Evolutionary conservation across 2,113 vertebrate species (phyloP), one percentile per base, ranked within the genome.

Genomic region (Alectura lathami): DNA sequence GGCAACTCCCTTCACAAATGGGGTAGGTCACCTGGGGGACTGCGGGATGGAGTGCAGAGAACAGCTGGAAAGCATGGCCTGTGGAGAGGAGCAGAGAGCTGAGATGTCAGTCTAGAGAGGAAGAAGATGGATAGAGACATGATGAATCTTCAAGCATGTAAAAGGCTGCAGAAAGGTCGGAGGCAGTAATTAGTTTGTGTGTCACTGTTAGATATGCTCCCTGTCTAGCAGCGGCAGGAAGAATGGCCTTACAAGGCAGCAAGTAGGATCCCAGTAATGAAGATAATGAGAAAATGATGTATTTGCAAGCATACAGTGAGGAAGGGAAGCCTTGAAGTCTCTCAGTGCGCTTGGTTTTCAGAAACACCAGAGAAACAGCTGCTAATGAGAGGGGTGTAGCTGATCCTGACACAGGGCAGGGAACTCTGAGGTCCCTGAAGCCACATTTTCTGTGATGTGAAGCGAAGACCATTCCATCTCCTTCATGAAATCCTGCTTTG

Each of bases 211-310:
- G 86, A 54, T 50, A 5, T 12, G 40, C 50, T 88, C 45, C 60
- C 60, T 11, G 45, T 84, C 91, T 8, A 15, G 54, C 64, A 81
- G 51, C 56, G 40, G 81, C 30, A 53, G 92, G 93, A 94, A 13
- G 81, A 92, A 94, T 70, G 83, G 89, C 69, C 64, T 88, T 48
- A 70, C 94, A 48, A 73, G 77, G 77, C 73, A 60, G 45, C 10
- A 23, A 51, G 70, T 63, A 63, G 66, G 76, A 77, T 91, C 93
- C 92, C 68, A 16, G 68, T 83, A 82, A 75, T 63, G n/a, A 86
- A 84, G 81, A 57, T 81, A 86, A 83, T 21, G 89, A 92, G 89
- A 34, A 84, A 86, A 91, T 50, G 74, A 50, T 50, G 60, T 74
- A 50, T 89, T 90, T 92, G 70, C 83, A 47, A 77, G 69, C 64